Evolutionary conservation across 2,797 vertebrate species (phyloP).

Genomic region (Liparis tanakae): DNA sequence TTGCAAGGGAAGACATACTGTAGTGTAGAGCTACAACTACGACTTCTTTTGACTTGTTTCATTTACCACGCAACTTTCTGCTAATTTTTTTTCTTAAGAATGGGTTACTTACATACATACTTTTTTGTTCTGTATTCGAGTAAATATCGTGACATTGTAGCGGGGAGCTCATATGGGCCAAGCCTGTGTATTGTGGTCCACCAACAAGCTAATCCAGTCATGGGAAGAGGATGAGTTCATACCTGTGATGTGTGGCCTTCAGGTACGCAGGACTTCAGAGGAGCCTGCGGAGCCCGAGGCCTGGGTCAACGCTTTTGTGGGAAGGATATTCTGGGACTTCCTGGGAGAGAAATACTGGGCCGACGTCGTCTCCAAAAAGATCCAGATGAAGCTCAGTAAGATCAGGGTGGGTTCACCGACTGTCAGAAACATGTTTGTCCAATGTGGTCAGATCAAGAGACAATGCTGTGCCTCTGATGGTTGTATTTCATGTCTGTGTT

Average conservation of each 20-base stretch:
- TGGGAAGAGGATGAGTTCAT: not conserved
- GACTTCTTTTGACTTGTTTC: not conserved
- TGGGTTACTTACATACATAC: not conserved
- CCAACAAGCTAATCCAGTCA: not conserved
- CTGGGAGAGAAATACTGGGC: slow-evolving; percentile 98
- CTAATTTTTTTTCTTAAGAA: not conserved
- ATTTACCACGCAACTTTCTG: not conserved
- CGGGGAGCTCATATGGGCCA: not conserved
- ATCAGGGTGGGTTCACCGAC: slow-evolving; percentile 88
- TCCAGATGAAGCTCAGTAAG: slow-evolving; percentile 99
- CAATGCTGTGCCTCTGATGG: not conserved
- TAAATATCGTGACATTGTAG: not conserved
- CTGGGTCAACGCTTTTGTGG: slow-evolving; percentile 96
- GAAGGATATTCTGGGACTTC: slow-evolving; percentile 98
- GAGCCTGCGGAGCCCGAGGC: slow-evolving; percentile 87
- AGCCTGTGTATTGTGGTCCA: not conserved
- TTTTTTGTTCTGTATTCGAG: not conserved
- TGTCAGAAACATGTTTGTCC: not conserved
- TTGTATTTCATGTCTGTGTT: not conserved
- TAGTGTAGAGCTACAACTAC: not conserved
- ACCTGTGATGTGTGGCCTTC: slow-evolving; percentile 26
- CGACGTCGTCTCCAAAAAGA: slow-evolving; percentile 95
- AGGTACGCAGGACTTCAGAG: slow-evolving; percentile 82
- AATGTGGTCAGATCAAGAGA: not conserved
- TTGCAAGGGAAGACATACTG: not conserved